Evolutionary conservation across 2,797 vertebrate genomes (phyloP).

Genomic region (Pantherophis alleghaniensis): DNA sequence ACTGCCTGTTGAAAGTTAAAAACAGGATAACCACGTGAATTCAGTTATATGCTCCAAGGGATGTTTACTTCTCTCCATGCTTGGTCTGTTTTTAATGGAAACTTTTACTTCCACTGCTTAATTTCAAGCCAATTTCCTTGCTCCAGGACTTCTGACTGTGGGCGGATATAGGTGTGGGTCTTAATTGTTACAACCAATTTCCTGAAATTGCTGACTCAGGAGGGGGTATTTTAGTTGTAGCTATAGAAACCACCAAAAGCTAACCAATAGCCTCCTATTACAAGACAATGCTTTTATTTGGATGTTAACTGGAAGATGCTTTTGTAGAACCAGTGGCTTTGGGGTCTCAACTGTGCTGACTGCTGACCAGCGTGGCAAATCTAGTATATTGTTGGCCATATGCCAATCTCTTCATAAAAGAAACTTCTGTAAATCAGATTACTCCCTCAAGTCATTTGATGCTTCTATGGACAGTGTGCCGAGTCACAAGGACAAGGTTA

Average conservation of each 20-base stretch:
- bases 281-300: not conserved
- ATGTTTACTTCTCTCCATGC: constrained; percentile 19
- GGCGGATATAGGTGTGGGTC: constrained; percentile 22
- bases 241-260: constrained; percentile 14
- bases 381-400: constrained; percentile 27
- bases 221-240: not conserved
- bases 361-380: constrained; percentile 13
- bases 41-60: not conserved
- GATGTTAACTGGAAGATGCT: not conserved
- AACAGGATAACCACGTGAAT: constrained; percentile 25
- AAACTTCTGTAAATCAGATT: constrained; percentile 68
- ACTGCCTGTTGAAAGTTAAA: not conserved
- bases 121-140: constrained; percentile 6
- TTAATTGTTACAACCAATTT: not conserved
- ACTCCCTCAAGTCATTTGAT: constrained; percentile 63
- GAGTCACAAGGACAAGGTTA: constrained; percentile 64
- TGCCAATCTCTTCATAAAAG: constrained; percentile 54
- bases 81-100: constrained; percentile 18
- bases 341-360: constrained; percentile 1
- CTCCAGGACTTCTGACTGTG: constrained; percentile 22
- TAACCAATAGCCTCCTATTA: not conserved
- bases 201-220: not conserved
- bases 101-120: constrained; percentile 3
- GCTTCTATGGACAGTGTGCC: constrained; percentile 44
- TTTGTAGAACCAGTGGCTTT: constrained; percentile 31